phyloP scores from a whole-genome alignment of 2,888 invertebrate genomes.

The Ormyrus pomaceus region DNA sequence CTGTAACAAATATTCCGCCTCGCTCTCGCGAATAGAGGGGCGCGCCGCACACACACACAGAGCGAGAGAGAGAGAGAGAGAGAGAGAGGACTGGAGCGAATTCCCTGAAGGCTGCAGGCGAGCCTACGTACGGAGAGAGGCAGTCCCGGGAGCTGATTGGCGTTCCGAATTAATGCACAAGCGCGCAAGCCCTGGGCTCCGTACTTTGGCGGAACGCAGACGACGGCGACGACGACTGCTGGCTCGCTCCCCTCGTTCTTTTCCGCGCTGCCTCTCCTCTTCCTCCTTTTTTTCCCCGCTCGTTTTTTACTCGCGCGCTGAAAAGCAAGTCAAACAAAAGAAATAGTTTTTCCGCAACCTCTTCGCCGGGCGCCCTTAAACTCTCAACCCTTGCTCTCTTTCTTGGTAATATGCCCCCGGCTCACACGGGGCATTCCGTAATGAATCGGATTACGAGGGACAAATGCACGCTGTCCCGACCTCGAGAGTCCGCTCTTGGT shows the following conservation, averaged over 20 bases:
- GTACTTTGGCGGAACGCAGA: background rate
- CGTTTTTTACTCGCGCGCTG: background rate
- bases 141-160: constrained; percentile 41
- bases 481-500: too few species aligned
- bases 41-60: background rate
- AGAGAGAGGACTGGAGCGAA: constrained; percentile 10
- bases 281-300: background rate
- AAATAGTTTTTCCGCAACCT: background rate
- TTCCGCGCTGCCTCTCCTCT: background rate
- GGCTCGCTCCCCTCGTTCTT: background rate
- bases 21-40: background rate
- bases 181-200: too few species aligned
- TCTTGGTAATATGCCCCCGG: too few species aligned
- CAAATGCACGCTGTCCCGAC: too few species aligned
- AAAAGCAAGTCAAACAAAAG: constrained; percentile 7
- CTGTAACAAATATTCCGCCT: constrained; percentile 43
- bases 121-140: constrained; percentile 1
- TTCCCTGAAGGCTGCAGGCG: constrained; percentile 31
- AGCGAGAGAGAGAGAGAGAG: background rate
- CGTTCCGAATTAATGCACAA: constrained; percentile 44
- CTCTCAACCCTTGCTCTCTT: too few species aligned
- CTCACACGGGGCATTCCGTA: too few species aligned
- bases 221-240: background rate
- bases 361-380: too few species aligned
- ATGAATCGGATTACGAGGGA: too few species aligned